Conservation (phyloP, 2,797 vertebrate species). For the Chaenodraco wilsoni region DNA sequence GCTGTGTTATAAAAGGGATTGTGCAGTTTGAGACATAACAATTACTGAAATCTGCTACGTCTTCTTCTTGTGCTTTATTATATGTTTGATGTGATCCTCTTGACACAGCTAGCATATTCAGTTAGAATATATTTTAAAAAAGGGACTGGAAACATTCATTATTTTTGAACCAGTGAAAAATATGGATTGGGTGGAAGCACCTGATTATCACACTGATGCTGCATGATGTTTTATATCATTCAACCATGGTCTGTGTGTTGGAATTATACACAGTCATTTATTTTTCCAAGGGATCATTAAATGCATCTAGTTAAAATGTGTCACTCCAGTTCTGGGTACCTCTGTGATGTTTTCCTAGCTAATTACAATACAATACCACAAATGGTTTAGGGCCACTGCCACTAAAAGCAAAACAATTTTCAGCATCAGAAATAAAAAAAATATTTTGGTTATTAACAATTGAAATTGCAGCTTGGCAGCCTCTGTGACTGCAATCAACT, state of each 20-base stretch:
- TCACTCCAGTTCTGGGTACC: constrained; percentile 79
- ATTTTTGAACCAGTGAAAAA: neutral
- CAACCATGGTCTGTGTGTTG: constrained; percentile 13
- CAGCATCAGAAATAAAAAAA: constrained; percentile 80
- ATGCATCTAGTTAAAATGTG: constrained; percentile 56
- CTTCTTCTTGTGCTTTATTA: too few relatives aligned
- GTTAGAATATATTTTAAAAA: too few relatives aligned
- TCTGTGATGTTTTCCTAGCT: constrained; percentile 81
- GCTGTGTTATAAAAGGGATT: too few relatives aligned
- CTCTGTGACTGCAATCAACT: constrained; percentile 84
- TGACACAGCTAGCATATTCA: too few relatives aligned
- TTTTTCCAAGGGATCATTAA: constrained; percentile 45
- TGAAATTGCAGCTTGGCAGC: constrained; percentile 86
- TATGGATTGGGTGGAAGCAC: neutral
- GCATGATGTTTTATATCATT: neutral
- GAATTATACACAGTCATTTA: constrained; percentile 30
- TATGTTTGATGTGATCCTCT: too few relatives aligned
- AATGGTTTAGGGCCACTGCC: constrained; percentile 53
- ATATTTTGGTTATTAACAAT: constrained; percentile 85
- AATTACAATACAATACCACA: constrained; percentile 84
- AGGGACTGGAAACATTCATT: neutral
- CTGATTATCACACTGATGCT: constrained; percentile 6
- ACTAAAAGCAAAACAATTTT: constrained; percentile 73
- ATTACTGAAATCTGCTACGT: too few relatives aligned
- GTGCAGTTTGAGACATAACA: too few relatives aligned